phyloP scores from a whole-genome alignment of 2,797 vertebrate species.

The Sebastes cheni region DNA sequence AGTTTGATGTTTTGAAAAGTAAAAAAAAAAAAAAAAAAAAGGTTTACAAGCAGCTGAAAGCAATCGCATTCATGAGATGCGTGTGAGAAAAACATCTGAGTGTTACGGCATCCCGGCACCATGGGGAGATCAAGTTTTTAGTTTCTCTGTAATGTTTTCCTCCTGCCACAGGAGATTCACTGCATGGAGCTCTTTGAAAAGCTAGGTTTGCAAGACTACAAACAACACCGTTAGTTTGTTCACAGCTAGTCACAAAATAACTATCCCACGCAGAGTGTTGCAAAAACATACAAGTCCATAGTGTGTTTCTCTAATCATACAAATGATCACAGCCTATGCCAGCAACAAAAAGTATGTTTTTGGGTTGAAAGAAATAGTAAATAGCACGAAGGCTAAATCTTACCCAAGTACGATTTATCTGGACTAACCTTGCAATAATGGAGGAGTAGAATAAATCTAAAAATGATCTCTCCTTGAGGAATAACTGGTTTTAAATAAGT shows the following conservation, averaged over 20 bases:
- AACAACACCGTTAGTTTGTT: background rate
- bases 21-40: background rate
- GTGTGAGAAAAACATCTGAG: constrained; percentile 22
- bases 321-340: background rate
- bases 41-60: constrained; percentile 24
- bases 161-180: constrained; percentile 14
- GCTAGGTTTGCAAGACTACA: background rate
- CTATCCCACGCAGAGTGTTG: background rate
- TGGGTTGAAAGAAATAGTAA: background rate
- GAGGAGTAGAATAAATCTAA: background rate
- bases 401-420: background rate
- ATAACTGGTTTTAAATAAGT: background rate
- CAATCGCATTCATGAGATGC: constrained; percentile 10
- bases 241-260: background rate
- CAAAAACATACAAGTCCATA: background rate
- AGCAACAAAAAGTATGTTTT: background rate
- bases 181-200: background rate
- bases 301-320: background rate
- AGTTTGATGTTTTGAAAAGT: constrained; percentile 6
- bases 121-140: constrained; percentile 19
- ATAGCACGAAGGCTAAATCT: background rate
- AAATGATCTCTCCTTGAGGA: background rate
- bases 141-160: constrained; percentile 27
- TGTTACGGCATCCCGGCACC: constrained; percentile 39
- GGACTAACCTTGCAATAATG: background rate